Evolutionary conservation across 2,888 invertebrate species (phyloP).

Genomic region (Leucoma salicis): DNA sequence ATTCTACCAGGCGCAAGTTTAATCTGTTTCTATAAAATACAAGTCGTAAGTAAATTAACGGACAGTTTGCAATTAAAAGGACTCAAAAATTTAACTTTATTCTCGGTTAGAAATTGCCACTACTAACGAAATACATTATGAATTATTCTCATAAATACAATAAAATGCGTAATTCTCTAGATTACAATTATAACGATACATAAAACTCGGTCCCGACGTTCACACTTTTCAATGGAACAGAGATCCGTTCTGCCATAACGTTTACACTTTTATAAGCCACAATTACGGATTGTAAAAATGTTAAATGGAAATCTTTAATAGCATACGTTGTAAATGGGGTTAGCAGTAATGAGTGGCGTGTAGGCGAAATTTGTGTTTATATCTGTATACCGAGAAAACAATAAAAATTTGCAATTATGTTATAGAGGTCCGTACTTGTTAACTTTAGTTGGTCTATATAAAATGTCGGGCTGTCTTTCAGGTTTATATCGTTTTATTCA

Average conservation of each 20-base stretch:
- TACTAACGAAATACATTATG: background rate
- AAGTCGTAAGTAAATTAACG: no score
- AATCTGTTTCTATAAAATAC: no score
- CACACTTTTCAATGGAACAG: conserved; percentile 3
- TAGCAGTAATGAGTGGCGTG: conserved; percentile 54
- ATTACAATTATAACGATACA: background rate
- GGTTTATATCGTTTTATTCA: conserved; percentile 26
- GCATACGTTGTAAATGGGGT: conserved; percentile 58
- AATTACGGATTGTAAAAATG: conserved; percentile 81
- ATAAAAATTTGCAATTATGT: conserved; percentile 59
- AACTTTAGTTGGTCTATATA: conserved; percentile 27
- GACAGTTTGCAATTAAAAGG: no score
- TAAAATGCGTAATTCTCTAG: background rate
- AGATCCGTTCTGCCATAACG: conserved; percentile 41
- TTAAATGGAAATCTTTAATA: conserved; percentile 70
- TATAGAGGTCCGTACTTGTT: conserved; percentile 36
- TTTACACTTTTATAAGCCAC: conserved; percentile 73
- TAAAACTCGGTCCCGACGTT: background rate
- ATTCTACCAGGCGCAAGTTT: no score
- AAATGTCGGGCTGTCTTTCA: conserved; percentile 11
- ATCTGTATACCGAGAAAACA: conserved; percentile 56
- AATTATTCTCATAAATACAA: background rate
- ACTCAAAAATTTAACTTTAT: no score
- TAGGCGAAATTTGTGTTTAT: conserved; percentile 62
- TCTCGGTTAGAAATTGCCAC: no score